Evolutionary conservation across 1,140 invertebrate genomes (phyloP).

Genomic region (Drosophila azteca): DNA sequence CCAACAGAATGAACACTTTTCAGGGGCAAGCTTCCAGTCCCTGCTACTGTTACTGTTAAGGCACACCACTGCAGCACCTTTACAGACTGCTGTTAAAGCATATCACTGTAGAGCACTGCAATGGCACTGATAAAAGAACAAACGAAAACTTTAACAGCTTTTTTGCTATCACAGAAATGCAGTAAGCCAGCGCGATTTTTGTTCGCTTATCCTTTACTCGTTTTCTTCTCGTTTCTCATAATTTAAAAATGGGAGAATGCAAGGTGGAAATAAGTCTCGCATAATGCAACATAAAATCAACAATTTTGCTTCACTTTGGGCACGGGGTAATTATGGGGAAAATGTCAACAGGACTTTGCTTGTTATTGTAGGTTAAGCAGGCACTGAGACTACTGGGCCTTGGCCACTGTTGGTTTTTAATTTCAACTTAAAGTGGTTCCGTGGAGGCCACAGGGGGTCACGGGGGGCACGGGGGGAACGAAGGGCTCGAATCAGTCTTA

Average conservation of each 20-base stretch:
- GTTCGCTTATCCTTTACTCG: neutral
- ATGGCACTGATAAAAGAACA: constrained; percentile 28
- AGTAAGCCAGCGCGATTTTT: constrained; percentile 1
- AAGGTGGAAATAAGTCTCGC: constrained; percentile 23
- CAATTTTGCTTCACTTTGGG: constrained; percentile 78
- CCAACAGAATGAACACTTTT: constrained; percentile 66
- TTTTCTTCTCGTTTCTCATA: constrained; percentile 33
- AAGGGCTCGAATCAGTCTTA: too few species aligned
- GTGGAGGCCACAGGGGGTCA: neutral
- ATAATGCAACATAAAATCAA: constrained; percentile 81
- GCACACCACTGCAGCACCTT: too few species aligned
- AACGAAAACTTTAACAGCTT: constrained; percentile 41
- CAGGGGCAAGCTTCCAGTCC: constrained; percentile 48
- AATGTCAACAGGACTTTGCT: constrained; percentile 75
- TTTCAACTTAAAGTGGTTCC: constrained; percentile 56
- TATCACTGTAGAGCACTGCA: constrained; percentile 2
- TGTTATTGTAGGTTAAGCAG: constrained; percentile 80
- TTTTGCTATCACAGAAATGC: constrained; percentile 31
- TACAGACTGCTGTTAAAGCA: neutral
- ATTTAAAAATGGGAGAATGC: constrained; percentile 15
- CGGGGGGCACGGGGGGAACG: too few species aligned
- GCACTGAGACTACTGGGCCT: constrained; percentile 63
- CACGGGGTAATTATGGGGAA: constrained; percentile 77
- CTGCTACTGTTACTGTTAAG: constrained; percentile 3
- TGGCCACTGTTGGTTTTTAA: constrained; percentile 80